Evolutionary conservation across 2,113 vertebrate species (phyloP), one percentile per base, ranked within the genome.

Genomic region (Ctenodactylus gundi): DNA sequence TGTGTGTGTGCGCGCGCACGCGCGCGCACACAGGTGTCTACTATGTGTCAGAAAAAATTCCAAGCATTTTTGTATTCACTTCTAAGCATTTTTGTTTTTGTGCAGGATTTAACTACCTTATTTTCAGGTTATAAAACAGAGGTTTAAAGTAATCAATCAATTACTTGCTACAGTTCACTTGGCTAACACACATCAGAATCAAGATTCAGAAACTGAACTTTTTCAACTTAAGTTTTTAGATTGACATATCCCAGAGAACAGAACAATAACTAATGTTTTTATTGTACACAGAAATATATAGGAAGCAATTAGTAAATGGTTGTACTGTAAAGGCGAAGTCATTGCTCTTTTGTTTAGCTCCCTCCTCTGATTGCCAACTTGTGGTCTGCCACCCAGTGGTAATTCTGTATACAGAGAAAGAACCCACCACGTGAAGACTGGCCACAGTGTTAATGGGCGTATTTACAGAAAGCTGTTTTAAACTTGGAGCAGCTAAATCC

Each of bases 161-260:
- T 80, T 85, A 70, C 51, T 85, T 85, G 62, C 49, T 34, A 70
- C 46, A 55, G 2, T 1, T 94, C 13, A 78, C 7, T 36, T 55
- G 27, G 7, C 34, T 55, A 75, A n/a, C n/a, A 46, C 25, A 20
- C 31, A 2, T 34, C 20, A 82, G 29, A 83, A 91, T 81, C 73
- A 51, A 12, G 21, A 72, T 88, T 90, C 92, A 94, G 21, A 75
- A 76, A 1, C 36, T 85, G 41, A 39, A 36, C 8, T 90, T 92
- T 65, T 18, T 44, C 90, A 82, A 4, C 4, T 57, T 29, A 13
- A 67, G 1, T 72, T 57, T 89, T 20, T 81, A 31, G 41, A 62
- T 46, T 75, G n/a, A 46, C 85, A 53, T 85, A 94, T 88, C 53
- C 73, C 86, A 86, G 51, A 88, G 31, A 12, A 84, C n/a, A 85